These are phyloP conservation scores for Cyrtodaria siliqua DNA, from an alignment of 2,888 invertebrate species.

Conservation along the genomic window DNA sequence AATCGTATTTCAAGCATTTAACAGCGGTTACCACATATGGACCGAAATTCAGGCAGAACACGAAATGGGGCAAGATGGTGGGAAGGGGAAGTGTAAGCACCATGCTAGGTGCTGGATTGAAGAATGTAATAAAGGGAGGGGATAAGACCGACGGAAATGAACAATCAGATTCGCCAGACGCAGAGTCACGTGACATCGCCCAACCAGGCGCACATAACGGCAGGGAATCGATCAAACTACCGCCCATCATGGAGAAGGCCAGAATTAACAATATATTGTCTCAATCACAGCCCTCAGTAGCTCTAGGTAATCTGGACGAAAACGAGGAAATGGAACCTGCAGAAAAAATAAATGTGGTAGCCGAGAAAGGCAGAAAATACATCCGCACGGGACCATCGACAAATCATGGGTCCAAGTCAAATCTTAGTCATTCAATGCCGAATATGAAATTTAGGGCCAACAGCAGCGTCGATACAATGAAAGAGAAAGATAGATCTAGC, in stretches of 20 bases:
- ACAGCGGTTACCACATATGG: constrained; percentile 66
- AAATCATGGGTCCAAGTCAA: constrained; percentile 36
- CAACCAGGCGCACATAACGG: neutral
- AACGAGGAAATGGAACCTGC: constrained; percentile 38
- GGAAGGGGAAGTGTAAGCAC: constrained; percentile 64
- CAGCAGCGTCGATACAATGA: constrained; percentile 8
- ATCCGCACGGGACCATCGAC: constrained; percentile 50
- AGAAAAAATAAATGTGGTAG: constrained; percentile 43
- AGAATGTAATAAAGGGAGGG: constrained; percentile 34
- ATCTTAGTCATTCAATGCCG: constrained; percentile 42
- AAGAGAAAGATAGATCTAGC: constrained; percentile 30
- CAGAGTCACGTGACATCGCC: constrained; percentile 25
- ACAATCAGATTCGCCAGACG: constrained; percentile 38
- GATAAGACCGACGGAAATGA: constrained; percentile 47
- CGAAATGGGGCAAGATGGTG: constrained; percentile 71
- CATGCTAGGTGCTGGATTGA: constrained; percentile 60
- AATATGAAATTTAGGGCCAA: constrained; percentile 46
- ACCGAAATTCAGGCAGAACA: constrained; percentile 68
- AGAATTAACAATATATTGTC: constrained; percentile 50
- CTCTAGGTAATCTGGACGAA: constrained; percentile 42
- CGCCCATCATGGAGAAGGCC: constrained; percentile 61
- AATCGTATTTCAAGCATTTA: constrained; percentile 78
- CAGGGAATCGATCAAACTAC: constrained; percentile 56
- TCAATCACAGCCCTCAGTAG: constrained; percentile 50
- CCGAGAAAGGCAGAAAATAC: constrained; percentile 55